A percentile compares a stretch with the other conserved stretches of the same genome.
Evolutionary conservation across 1,140 invertebrate species (phyloP).

Genomic region (Lordiphosa collinella): DNA sequence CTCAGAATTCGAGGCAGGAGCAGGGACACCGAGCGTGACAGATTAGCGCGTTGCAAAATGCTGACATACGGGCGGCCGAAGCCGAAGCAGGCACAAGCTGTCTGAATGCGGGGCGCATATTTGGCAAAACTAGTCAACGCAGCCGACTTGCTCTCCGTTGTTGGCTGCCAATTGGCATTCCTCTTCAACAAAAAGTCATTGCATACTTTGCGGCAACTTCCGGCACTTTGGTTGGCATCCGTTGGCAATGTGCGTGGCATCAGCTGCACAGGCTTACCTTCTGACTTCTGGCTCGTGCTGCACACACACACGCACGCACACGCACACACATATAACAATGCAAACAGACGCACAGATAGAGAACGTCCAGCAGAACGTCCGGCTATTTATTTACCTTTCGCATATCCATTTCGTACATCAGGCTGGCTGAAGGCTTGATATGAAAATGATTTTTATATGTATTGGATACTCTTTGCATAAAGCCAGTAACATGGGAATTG

Average conservation of each 20-base stretch:
- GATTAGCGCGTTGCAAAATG: conserved; percentile 63
- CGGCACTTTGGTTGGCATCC: conserved; percentile 62
- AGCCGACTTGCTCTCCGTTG: conserved; percentile 4
- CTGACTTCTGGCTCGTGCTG: conserved; percentile 25
- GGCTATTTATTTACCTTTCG: conserved; percentile 50
- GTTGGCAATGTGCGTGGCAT: conserved; percentile 34
- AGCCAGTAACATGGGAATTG: neutral
- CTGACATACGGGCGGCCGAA: conserved; percentile 59
- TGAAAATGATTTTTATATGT: conserved; percentile 51
- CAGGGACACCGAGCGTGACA: conserved; percentile 55
- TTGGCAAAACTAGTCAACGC: conserved; percentile 48
- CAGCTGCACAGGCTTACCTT: conserved; percentile 41
- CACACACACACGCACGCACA: conserved; percentile 6
- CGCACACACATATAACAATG: conserved; percentile 12
- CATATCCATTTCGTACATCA: conserved; percentile 39
- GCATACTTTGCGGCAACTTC: conserved; percentile 70
- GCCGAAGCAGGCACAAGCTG: conserved; percentile 28
- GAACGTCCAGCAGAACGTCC: conserved; percentile 26
- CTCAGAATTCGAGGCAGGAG: conserved; percentile 25
- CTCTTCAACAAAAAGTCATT: conserved; percentile 37
- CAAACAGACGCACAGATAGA: conserved; percentile 25
- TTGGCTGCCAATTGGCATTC: conserved; percentile 27
- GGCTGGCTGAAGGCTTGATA: conserved; percentile 32
- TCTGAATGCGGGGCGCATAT: conserved; percentile 50
- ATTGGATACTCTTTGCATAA: conserved; percentile 26